Percentiles rank a stretch among this genome's conserved stretches.
Evolutionary conservation across 2,888 invertebrate species (phyloP).

Genomic region (Spilosoma lubricipeda): DNA sequence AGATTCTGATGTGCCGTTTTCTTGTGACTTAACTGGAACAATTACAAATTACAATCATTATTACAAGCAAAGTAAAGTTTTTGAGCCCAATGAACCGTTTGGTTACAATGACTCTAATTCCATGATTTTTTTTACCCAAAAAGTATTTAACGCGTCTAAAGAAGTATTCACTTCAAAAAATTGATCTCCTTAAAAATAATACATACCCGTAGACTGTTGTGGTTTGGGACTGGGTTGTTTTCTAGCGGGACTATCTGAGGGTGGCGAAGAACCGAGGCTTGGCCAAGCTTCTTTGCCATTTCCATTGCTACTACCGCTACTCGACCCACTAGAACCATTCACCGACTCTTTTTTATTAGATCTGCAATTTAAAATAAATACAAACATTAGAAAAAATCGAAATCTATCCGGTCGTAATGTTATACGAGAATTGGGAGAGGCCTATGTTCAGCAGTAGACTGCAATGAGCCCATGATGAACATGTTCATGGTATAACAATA

Average conservation of each 20-base stretch:
- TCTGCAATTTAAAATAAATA: conserved; percentile 58
- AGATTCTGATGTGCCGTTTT: conserved; percentile 84
- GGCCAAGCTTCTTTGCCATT: conserved; percentile 91
- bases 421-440: too few relatives aligned
- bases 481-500: too few relatives aligned
- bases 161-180: background rate
- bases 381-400: too few relatives aligned
- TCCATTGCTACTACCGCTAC: conserved; percentile 66
- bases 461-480: too few relatives aligned
- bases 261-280: conserved; percentile 87
- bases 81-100: too few relatives aligned
- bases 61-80: background rate
- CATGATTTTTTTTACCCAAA: too few relatives aligned
- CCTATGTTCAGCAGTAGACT: too few relatives aligned
- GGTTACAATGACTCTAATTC: too few relatives aligned
- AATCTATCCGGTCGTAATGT: too few relatives aligned
- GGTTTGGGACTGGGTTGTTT: conserved; percentile 78
- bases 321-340: conserved; percentile 59
- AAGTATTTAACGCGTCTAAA: too few relatives aligned
- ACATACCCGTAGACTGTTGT: conserved; percentile 67
- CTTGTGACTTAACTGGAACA: conserved; percentile 81
- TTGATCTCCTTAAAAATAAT: background rate
- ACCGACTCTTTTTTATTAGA: conserved; percentile 75
- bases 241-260: conserved; percentile 74
- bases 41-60: conserved; percentile 5